Evolutionary conservation across 2,113 vertebrate species (phyloP), one percentile per base, ranked within the genome.

Genomic region (Heliornis fulica): DNA sequence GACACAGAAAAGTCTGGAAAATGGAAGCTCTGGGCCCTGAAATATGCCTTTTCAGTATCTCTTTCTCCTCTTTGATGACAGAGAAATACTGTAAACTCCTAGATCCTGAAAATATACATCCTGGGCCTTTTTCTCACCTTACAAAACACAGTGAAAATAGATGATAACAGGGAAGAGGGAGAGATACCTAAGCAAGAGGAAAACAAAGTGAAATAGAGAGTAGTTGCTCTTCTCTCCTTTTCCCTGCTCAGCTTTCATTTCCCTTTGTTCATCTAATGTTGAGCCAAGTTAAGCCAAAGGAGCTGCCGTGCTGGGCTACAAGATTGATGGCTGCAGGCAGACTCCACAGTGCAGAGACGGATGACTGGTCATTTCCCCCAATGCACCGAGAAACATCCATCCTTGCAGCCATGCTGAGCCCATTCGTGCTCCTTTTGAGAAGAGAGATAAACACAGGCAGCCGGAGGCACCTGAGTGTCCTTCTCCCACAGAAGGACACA

Each of bases 271-370:
- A 53, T 95, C 93, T 82, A 97, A 94, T n/a, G 46, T 71, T 28
- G 57, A 97, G 95, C 96, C 96, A 95, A 97, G 87, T 45, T 80
- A 91, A 96, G 90, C 95, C 94, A 94, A 93, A 93, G 91, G 97
- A 94, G 95, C 96, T 91, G 97, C 94, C 15, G 71, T 83, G 89
- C 91, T 95, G 88, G 97, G 97, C 96, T 94, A 77, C 87, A 95
- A 98, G 98, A 98, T 98, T 97, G 98, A 98, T 98, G 97, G 97
- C 98, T 98, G 96, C 97, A 94, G 97, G 97, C 97, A 97, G 96
- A 96, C 96, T 96, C 94, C 95, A 97, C 95, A 95, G 97, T 92
- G 94, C 96, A 93, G 97, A 98, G 98, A 98, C 97, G 94, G 98
- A 98, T 98, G 98, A 96, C 95, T 96, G 97, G 98, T 98, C 98